These are phyloP conservation scores for Hypercompe scribonia DNA, from an alignment of 2,888 invertebrate species.

Conservation along the genomic window DNA sequence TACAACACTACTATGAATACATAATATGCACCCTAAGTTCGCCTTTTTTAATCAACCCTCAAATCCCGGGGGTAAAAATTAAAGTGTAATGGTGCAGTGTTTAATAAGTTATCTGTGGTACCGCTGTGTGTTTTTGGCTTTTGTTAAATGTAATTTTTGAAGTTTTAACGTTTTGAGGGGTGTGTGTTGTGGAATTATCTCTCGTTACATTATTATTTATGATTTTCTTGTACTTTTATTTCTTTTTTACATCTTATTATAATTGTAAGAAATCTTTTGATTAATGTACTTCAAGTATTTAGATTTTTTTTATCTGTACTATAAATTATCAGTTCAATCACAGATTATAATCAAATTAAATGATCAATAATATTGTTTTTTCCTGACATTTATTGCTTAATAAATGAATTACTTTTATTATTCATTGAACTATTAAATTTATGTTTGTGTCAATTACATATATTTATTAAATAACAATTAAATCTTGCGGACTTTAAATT, in stretches of 20 bases:
- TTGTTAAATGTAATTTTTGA: constrained; percentile 82
- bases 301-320: neutral
- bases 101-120: constrained; percentile 85
- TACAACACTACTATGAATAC: constrained; percentile 75
- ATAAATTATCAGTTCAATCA: constrained; percentile 11
- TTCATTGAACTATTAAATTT: neutral
- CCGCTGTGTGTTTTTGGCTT: constrained; percentile 72
- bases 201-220: constrained; percentile 19
- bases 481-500: no score
- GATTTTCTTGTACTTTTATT: constrained; percentile 1
- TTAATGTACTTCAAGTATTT: no score
- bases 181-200: constrained; percentile 1
- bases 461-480: neutral
- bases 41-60: constrained; percentile 77
- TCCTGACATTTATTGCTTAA: neutral
- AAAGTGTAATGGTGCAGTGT: constrained; percentile 85
- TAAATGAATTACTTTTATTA: neutral
- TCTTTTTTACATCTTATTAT: neutral
- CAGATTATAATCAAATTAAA: constrained; percentile 6
- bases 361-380: constrained; percentile 6
- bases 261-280: neutral
- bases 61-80: constrained; percentile 82
- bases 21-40: constrained; percentile 73
- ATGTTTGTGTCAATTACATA: neutral
- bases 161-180: constrained; percentile 66